Percentiles rank a stretch among this genome's conserved stretches.
Evolutionary conservation across 2,113 vertebrate species (phyloP).

Genomic region (Orycteropus afer): DNA sequence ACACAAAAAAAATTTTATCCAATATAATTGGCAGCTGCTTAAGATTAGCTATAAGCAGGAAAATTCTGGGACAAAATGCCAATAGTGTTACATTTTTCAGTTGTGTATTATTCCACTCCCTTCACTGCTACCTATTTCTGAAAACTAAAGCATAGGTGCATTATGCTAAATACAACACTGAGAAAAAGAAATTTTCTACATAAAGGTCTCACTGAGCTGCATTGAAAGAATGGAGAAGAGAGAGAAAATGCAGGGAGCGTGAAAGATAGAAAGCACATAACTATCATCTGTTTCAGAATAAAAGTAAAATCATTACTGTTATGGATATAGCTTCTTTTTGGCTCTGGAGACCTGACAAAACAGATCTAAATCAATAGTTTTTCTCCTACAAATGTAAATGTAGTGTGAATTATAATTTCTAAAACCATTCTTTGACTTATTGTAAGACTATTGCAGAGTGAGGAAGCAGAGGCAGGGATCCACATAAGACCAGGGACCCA

Average conservation of each 20-base stretch:
- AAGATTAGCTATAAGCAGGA: background rate
- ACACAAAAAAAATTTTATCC: background rate
- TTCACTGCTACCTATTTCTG: background rate
- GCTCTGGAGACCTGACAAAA: background rate
- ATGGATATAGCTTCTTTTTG: background rate
- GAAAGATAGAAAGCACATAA: background rate
- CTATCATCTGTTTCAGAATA: background rate
- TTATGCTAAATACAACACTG: background rate
- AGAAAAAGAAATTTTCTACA: background rate
- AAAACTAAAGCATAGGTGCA: background rate
- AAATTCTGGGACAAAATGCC: background rate
- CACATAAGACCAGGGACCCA: too few species aligned
- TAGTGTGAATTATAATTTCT: background rate
- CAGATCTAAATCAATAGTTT: background rate
- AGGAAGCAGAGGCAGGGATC: too few species aligned
- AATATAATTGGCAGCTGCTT: background rate
- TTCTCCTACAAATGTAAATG: background rate
- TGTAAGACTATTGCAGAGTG: too few species aligned
- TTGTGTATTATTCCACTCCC: conserved; percentile 1
- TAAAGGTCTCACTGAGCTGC: background rate
- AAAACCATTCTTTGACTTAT: background rate
- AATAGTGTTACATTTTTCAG: background rate
- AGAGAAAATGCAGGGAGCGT: background rate
- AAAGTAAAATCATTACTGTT: background rate
- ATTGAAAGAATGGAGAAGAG: background rate